Evolutionary conservation across 1,140 invertebrate genomes (phyloP).

Genomic region (Temnothorax nylanderi): DNA sequence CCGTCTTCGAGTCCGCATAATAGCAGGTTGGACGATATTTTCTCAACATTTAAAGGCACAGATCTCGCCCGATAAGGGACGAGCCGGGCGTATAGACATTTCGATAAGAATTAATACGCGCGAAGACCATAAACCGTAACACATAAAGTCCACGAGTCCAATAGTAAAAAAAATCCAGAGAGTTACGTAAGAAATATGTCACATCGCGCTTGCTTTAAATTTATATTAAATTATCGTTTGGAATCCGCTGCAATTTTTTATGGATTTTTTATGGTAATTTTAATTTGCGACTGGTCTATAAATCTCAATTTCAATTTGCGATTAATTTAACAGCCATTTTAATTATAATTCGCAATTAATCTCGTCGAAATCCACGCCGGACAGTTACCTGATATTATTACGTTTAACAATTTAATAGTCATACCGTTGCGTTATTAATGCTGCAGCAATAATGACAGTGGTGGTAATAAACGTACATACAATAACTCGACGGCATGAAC

Average conservation of each 20-base stretch:
- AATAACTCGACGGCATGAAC: conserved; percentile 36
- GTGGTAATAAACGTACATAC: conserved; percentile 26
- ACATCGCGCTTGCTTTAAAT: neutral
- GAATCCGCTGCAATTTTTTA: neutral
- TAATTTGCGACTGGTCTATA: neutral
- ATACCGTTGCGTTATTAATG: neutral
- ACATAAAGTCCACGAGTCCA: neutral
- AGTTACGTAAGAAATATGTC: neutral
- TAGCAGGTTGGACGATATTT: conserved; percentile 1
- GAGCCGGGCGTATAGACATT: neutral
- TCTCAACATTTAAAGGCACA: neutral
- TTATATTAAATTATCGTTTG: neutral
- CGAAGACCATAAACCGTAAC: too few species aligned
- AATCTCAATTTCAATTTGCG: neutral
- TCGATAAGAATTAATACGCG: conserved; percentile 10
- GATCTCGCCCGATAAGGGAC: conserved; percentile 8
- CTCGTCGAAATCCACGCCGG: neutral
- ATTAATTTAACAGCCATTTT: neutral
- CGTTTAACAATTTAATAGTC: conserved; percentile 26
- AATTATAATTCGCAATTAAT: conserved; percentile 14
- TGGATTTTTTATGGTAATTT: neutral
- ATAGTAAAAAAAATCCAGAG: neutral
- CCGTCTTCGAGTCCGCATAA: neutral
- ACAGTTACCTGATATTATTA: neutral
- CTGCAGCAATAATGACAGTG: neutral